Evolutionary conservation across 2,113 vertebrate species (phyloP), one percentile per base, ranked within the genome.

Genomic region (Microtus pennsylvanicus): DNA sequence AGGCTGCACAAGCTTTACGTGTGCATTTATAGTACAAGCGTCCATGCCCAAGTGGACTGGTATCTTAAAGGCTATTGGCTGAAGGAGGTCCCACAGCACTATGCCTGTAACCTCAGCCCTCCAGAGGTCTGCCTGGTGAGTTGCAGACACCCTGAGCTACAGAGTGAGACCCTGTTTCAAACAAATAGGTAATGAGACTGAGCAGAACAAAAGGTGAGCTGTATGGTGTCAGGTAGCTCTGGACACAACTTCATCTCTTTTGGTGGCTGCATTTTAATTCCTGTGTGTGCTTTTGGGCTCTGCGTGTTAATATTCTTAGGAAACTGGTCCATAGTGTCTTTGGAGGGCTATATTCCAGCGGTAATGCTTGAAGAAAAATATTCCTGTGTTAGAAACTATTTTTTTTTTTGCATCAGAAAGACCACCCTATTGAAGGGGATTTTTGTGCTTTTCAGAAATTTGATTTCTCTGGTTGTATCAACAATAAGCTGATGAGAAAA

Each of bases 401-500:
- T 55, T 55, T 55, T n/a, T 55, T 55, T 45, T 45, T n/a, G 19
- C 52, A 24, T 58, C 52, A 24, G 10, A 3, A 19, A 81, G 52
- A 38, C 35, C 26, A n/a, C 30, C 33, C 47, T 93, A 30, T 6
- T 63, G 91, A 14, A 74, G 89, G 87, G 0, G 87, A 0, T n/a
- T 50, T 80, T 38, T 89, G 38, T 88, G 92, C 93, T 94, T 61
- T 1, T 63, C 26, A 78, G 21, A 50, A 95, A 35, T 67, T 50
- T 30, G 14, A 81, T 6, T 93, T 94, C 92, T 86, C 87, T 96
- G 63, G 70, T 87, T 91, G 14, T 38, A 55, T 77, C 16, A 70
- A 55, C 45, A 65, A 38, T 85, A 85, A 85, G 35, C 72, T 88
- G n/a, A 74, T 30, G 65, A 91, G 26, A 17, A 13, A 91, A 97